Percentiles rank a stretch among this genome's conserved stretches.
phyloP scores from a whole-genome alignment of 2,797 vertebrate genomes.

The Acipenser transmontanus region DNA sequence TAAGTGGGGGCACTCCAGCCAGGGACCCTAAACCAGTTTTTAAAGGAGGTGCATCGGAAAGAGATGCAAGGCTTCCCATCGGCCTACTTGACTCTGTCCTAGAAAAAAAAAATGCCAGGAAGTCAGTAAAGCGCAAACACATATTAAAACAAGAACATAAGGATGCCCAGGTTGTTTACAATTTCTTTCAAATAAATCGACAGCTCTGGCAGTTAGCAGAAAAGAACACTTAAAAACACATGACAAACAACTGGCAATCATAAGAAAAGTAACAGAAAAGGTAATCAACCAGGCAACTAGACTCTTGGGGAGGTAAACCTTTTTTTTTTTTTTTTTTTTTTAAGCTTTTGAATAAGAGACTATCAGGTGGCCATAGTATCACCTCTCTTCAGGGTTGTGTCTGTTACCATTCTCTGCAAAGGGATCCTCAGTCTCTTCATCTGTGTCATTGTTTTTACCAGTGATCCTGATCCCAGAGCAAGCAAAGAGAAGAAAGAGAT shows the following conservation, averaged over 20 bases:
- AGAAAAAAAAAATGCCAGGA: constrained; percentile 8
- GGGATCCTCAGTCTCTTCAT: constrained; percentile 27
- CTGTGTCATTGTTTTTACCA: constrained; percentile 32
- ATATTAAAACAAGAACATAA: no score
- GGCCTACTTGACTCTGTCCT: constrained; percentile 61
- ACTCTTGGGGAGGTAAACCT: no score
- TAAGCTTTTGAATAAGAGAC: no score
- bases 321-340: no score
- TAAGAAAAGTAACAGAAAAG: no score
- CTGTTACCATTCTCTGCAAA: constrained; percentile 29
- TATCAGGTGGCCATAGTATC: constrained; percentile 28
- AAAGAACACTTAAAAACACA: no score
- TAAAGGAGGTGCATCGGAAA: constrained; percentile 41
- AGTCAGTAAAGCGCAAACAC: constrained; percentile 3
- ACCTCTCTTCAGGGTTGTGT: constrained; percentile 23
- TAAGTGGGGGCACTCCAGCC: constrained; percentile 44
- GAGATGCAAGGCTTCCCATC: constrained; percentile 43
- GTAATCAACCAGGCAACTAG: no score
- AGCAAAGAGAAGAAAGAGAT: no score
- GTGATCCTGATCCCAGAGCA: constrained; percentile 31
- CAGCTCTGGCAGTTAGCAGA: no score
- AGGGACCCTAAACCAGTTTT: constrained; percentile 47
- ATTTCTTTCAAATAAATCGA: no score
- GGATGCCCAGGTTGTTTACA: no score
- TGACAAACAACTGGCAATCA: no score